phyloP scores from a whole-genome alignment of 2,797 vertebrate species.

The Myoxocephalus aenaeus region DNA sequence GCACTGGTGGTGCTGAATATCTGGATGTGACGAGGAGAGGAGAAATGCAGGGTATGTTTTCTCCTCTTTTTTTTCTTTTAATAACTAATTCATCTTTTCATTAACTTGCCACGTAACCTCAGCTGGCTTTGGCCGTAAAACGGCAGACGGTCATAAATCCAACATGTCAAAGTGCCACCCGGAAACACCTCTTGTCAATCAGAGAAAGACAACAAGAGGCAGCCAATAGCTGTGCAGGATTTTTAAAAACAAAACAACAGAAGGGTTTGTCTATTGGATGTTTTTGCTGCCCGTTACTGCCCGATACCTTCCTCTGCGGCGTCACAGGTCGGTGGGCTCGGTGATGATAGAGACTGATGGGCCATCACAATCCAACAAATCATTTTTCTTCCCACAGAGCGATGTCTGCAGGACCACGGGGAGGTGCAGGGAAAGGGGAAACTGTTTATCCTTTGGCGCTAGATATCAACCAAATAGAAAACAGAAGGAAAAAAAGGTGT shows the following conservation, averaged over 20 bases:
- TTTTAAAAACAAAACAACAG: neutral
- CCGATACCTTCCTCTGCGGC: conserved; percentile 40
- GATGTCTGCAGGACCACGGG: conserved; percentile 58
- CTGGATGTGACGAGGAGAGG: neutral
- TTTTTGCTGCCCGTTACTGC: conserved; percentile 35
- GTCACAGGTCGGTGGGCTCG: conserved; percentile 62
- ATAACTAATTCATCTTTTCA: neutral
- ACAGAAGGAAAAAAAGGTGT: conserved; percentile 45
- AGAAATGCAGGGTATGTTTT: neutral
- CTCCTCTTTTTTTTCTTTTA: neutral
- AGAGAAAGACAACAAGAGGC: neutral
- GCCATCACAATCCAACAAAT: conserved; percentile 68
- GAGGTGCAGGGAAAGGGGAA: conserved; percentile 38
- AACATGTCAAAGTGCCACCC: neutral
- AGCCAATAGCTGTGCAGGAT: neutral
- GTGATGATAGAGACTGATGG: conserved; percentile 72
- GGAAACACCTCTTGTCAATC: conserved; percentile 5
- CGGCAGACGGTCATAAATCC: neutral
- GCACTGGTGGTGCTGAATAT: neutral
- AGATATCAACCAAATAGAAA: conserved; percentile 69
- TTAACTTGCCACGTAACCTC: neutral
- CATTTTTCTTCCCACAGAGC: conserved; percentile 56
- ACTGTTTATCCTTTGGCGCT: conserved; percentile 69
- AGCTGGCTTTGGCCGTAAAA: neutral
- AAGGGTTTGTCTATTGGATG: conserved; percentile 14